These are phyloP conservation scores for Sussaba pulchella DNA, from an alignment of 2,888 invertebrate species.

Conservation along the genomic window DNA sequence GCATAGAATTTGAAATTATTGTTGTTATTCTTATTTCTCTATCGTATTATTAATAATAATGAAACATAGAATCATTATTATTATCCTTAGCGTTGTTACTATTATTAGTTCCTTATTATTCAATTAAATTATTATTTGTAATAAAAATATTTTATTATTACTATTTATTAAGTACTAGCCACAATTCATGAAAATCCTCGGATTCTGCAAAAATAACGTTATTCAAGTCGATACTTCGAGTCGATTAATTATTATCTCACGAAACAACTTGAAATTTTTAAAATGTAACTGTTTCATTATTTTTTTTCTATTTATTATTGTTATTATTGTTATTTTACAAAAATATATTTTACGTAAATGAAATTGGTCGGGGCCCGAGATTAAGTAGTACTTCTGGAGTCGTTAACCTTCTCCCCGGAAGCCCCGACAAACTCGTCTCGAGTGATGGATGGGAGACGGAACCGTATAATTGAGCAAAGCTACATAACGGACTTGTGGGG, in stretches of 20 bases:
- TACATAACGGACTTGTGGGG: background rate
- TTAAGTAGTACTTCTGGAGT: constrained; percentile 1
- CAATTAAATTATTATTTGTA: too few species aligned
- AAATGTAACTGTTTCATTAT: background rate
- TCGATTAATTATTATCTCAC: constrained; percentile 33
- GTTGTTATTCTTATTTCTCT: too few species aligned
- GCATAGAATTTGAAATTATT: too few species aligned
- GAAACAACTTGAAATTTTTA: constrained; percentile 8
- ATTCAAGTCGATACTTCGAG: background rate
- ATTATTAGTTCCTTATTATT: too few species aligned
- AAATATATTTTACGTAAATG: constrained; percentile 8
- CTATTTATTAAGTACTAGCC: background rate
- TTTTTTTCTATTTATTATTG: background rate
- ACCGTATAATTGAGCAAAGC: constrained; percentile 22
- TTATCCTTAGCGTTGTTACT: too few species aligned
- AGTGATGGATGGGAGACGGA: constrained; percentile 38
- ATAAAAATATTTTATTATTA: constrained; percentile 10
- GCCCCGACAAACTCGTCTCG: background rate
- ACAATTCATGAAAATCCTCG: constrained; percentile 9
- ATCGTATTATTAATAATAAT: background rate
- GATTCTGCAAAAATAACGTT: constrained; percentile 46
- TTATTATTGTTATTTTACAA: background rate
- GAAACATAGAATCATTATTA: too few species aligned
- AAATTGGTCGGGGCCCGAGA: background rate
- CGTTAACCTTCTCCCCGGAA: constrained; percentile 32